Percentiles rank a stretch among this genome's conserved stretches.
These are phyloP conservation scores for Elachura formosa DNA, from an alignment of 2,113 vertebrate species.

Conservation along the genomic window DNA sequence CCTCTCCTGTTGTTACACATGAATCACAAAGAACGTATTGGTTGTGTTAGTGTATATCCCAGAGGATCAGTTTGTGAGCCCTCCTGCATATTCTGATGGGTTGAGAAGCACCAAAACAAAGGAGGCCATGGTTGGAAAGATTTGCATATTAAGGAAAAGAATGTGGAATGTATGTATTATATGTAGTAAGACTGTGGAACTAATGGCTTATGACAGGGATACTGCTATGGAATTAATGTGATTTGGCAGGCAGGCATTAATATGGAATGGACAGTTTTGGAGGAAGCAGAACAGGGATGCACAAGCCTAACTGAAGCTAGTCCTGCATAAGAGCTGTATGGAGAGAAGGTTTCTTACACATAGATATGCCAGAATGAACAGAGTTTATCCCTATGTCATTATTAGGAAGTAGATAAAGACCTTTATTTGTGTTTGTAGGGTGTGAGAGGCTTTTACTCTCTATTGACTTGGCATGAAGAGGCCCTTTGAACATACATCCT, in stretches of 20 bases:
- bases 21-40: background rate
- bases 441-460: constrained; percentile 15
- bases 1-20: background rate
- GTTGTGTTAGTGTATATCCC: background rate
- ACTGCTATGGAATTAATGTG: constrained; percentile 48
- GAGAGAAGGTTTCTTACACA: background rate
- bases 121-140: constrained; percentile 20
- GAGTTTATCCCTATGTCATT: constrained; percentile 4
- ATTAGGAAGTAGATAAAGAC: constrained; percentile 29
- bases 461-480: background rate
- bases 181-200: constrained; percentile 46
- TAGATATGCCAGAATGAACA: background rate
- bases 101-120: constrained; percentile 25
- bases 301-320: background rate
- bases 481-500: constrained; percentile 6
- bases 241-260: constrained; percentile 37
- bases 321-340: background rate
- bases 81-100: background rate
- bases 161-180: constrained; percentile 56
- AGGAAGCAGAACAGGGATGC: background rate
- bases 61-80: background rate
- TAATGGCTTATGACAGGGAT: constrained; percentile 58
- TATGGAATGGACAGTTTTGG: background rate
- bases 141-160: constrained; percentile 55
- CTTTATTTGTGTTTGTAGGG: constrained; percentile 30